These are phyloP conservation scores for Psammodynastes pulverulentus DNA, from an alignment of 2,113 vertebrate genomes.

Conservation along the genomic window DNA sequence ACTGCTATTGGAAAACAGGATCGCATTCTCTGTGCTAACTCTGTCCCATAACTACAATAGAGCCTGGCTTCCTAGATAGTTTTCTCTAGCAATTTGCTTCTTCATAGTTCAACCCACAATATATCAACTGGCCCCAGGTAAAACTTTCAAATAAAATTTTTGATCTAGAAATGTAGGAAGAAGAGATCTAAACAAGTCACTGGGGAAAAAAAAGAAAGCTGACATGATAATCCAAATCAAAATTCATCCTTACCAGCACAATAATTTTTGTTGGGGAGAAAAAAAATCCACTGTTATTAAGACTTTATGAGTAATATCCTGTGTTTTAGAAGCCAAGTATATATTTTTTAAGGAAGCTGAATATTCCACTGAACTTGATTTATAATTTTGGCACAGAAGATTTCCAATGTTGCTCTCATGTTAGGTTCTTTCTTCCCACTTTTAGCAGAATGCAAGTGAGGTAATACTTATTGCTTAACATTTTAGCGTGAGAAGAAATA, in stretches of 20 bases:
- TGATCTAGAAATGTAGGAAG: background rate
- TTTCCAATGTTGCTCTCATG: background rate
- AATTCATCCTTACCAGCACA: background rate
- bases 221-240: background rate
- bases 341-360: background rate
- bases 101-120: background rate
- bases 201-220: background rate
- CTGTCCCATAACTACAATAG: background rate
- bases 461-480: background rate
- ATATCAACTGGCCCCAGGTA: background rate
- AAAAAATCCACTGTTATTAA: slow-evolving; percentile 1
- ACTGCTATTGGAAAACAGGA: background rate
- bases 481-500: background rate
- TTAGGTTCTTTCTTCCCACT: background rate
- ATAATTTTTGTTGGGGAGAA: background rate
- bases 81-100: background rate
- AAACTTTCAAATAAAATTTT: background rate
- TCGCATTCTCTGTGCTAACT: background rate
- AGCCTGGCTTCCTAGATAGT: background rate
- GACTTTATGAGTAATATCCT: slow-evolving; percentile 4
- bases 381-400: background rate
- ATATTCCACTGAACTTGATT: background rate
- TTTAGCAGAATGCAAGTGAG: background rate
- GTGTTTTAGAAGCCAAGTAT: background rate
- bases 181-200: background rate